Conservation (phyloP, 2,797 vertebrate genomes). For the Hydrolagus colliei region DNA sequence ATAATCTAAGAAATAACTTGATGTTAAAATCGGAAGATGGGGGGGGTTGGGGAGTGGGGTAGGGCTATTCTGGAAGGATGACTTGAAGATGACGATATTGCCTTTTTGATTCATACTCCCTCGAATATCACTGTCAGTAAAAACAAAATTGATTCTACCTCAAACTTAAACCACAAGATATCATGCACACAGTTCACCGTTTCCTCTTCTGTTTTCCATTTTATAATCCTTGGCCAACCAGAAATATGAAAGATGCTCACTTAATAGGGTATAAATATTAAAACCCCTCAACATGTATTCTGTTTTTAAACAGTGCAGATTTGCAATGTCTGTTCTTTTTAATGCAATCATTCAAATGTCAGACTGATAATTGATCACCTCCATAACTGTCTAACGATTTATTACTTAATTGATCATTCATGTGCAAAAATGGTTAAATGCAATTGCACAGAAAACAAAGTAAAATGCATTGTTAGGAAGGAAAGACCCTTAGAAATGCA, state of each 20-base stretch:
- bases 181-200: no score
- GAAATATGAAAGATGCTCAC: background rate
- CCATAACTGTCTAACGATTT: background rate
- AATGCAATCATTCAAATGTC: background rate
- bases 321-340: background rate
- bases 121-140: no score
- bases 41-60: no score
- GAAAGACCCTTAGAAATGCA: no score
- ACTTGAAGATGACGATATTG: no score
- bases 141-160: no score
- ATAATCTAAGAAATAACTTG: no score
- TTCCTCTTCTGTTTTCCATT: background rate
- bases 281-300: background rate
- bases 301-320: background rate
- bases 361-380: background rate
- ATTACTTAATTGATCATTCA: background rate
- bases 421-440: background rate
- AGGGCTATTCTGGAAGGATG: no score
- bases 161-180: no score
- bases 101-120: no score
- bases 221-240: background rate
- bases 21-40: no score
- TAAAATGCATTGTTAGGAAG: background rate
- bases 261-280: constrained; percentile 25
- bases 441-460: background rate